phyloP scores from a whole-genome alignment of 2,888 invertebrate genomes.

The Archips xylosteana region DNA sequence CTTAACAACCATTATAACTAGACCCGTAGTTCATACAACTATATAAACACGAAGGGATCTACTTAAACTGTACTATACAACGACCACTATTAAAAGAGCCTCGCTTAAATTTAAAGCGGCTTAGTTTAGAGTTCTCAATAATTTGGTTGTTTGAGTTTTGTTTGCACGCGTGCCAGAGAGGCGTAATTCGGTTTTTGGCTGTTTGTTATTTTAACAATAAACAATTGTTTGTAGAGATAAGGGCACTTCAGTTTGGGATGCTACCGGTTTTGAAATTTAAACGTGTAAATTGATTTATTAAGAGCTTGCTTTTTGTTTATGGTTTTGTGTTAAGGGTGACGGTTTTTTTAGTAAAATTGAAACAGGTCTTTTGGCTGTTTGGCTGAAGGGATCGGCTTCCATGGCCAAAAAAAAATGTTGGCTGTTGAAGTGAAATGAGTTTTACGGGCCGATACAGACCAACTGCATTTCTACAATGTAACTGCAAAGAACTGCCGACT shows the following conservation, averaged over 20 bases:
- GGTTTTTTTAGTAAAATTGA: neutral
- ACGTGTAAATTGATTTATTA: constrained; percentile 40
- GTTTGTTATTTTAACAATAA: constrained; percentile 35
- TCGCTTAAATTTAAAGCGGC: constrained; percentile 4
- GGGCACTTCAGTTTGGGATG: constrained; percentile 53
- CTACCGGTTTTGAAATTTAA: constrained; percentile 56
- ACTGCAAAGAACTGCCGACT: too few relatives aligned
- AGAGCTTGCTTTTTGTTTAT: neutral
- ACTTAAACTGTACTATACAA: neutral
- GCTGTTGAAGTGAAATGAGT: too few relatives aligned
- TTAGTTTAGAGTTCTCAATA: neutral
- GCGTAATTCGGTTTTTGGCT: constrained; percentile 33
- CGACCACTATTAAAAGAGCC: constrained; percentile 18
- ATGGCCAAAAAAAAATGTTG: too few relatives aligned
- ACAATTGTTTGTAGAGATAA: constrained; percentile 44
- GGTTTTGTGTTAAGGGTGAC: neutral
- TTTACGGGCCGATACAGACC: too few relatives aligned
- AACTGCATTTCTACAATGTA: too few relatives aligned
- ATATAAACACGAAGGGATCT: neutral
- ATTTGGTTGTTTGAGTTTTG: constrained; percentile 33
- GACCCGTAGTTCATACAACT: neutral
- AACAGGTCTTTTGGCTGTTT: too few relatives aligned
- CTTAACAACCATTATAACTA: neutral
- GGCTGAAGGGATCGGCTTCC: too few relatives aligned
- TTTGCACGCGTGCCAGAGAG: constrained; percentile 49